Evolutionary conservation across 2,113 vertebrate species (phyloP).

Genomic region (Myiozetetes cayanensis): DNA sequence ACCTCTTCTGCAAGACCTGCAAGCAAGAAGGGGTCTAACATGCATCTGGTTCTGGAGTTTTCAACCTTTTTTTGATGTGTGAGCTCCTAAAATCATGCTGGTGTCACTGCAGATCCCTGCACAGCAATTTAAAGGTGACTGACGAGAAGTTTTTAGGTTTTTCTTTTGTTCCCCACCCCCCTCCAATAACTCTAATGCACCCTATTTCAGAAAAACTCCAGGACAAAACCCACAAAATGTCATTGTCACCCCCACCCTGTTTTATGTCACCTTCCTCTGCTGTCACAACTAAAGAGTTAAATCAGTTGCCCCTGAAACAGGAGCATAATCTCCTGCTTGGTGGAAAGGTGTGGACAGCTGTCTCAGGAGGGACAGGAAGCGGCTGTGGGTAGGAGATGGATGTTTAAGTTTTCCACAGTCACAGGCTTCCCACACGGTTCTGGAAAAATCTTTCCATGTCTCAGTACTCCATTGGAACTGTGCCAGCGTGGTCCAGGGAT

Average conservation of each 20-base stretch:
- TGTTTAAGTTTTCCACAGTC: background rate
- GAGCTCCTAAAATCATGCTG: background rate
- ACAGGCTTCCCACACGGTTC: background rate
- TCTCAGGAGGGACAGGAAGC: background rate
- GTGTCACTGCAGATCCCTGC: background rate
- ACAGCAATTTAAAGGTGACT: background rate
- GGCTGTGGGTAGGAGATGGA: background rate
- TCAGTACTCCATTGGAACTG: background rate
- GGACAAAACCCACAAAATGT: background rate
- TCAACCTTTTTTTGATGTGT: background rate
- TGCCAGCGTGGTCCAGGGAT: accelerated
- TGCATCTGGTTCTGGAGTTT: accelerated
- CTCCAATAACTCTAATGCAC: background rate
- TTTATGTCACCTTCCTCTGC: background rate
- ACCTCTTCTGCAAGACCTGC: background rate
- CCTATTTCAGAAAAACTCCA: background rate
- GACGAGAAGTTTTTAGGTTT: background rate
- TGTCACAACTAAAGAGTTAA: background rate
- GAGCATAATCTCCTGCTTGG: background rate
- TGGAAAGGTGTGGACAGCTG: background rate
- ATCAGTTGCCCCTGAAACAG: background rate
- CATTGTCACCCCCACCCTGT: accelerated
- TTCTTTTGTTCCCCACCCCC: background rate
- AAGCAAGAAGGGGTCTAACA: background rate
- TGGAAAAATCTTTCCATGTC: background rate